Base-by-base conservation (phyloP, 2,797 vertebrate species). In the Oreonectes daqikongensis region DNA sequence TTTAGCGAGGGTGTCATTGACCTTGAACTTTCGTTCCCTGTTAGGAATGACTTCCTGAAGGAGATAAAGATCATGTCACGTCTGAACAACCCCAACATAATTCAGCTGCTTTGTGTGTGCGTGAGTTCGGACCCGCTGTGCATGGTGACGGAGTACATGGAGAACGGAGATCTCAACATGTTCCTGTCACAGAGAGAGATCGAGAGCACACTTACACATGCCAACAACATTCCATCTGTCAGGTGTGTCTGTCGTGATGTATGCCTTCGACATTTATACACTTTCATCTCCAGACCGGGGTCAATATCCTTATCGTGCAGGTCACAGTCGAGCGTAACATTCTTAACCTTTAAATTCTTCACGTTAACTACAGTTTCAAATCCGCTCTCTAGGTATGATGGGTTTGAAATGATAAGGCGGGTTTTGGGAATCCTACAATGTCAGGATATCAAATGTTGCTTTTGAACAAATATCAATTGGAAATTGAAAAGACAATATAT, bases 41-140 rank as follows among this genome's bases (percentile, higher is more conserved):
- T 22, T 79, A 95, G 94, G 85, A 95, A 94, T 24, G 94, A 95
- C 87, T 95, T 95, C 86, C 87, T 95, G 83, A 95, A 95, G 86
- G 94, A 95, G 76, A 94, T 95, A 68, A 95, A 95, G 90, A 95
- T 95, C 85, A 95, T 95, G 93, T 95, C 94, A 0, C 91, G 94
- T 0, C 91, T 95, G 67, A 94, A 95, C 60, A 91, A 95, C 87
- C 92, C 94, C 0, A 95, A 95, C 90, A 95, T 95, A 88, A 94
- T 95, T 87, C 91, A 92, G n/a, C 89, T 95, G 86, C 90, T 95
- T 82, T 95, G 94, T 0, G 94, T 95, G 80, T 95, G 93, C 0
- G 91, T 95, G 83, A 89, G 87, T 17, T 94, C 94, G 0, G 93
- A 95, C 85, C 94, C 94, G 0, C 87, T 95, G 59, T 95, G 91